Evolutionary conservation across 2,113 vertebrate genomes (phyloP), one percentile per base, ranked within the genome.

Genomic region (Psilopsiagon aymara): DNA sequence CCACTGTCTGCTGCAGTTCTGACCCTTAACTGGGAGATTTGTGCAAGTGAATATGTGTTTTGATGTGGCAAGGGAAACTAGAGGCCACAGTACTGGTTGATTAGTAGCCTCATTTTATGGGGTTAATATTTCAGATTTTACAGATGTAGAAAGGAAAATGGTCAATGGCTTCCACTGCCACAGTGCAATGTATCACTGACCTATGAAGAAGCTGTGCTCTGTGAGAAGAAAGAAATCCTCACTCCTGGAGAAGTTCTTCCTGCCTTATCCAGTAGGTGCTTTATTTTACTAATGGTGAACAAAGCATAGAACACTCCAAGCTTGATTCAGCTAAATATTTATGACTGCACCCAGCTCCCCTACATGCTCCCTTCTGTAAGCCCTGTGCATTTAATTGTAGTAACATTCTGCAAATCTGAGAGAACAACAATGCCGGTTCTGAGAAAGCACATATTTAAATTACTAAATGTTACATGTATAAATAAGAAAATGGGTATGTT

Each of bases 101-200:
- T 68, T 39, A 75, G 21, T 59, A 59, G 24, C 33, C 14, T 27
- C 43, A 8, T 39, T 7, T 79, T 74, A 47, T 7, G 27, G 64
- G 62, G 82, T 69, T 78, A 84, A 62, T 93, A n/a, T 44, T 74
- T 86, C 52, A 60, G n/a, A 81, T 93, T 93, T 75, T 82, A 84
- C 2, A 5, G 55, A 77, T 19, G 28, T 53, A 51, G 55, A 94
- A 80, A 83, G 18, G 24, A 93, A 94, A 85, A 88, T 59, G 14
- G 86, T 41, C 39, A 57, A 47, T 24, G 29, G 31, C 68, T 96
- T 96, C 84, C 66, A 75, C 49, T 84, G 76, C 69, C 59, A 89
- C 12, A 24, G 31, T 62, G 67, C n/a, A 66, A 52, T 0, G 0
- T 47, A 16, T 57, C 63, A 49, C 3, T 73, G 60, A 69, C 39